phyloP scores from a whole-genome alignment of 2,888 invertebrate genomes.

The Euplagia quadripunctaria region DNA sequence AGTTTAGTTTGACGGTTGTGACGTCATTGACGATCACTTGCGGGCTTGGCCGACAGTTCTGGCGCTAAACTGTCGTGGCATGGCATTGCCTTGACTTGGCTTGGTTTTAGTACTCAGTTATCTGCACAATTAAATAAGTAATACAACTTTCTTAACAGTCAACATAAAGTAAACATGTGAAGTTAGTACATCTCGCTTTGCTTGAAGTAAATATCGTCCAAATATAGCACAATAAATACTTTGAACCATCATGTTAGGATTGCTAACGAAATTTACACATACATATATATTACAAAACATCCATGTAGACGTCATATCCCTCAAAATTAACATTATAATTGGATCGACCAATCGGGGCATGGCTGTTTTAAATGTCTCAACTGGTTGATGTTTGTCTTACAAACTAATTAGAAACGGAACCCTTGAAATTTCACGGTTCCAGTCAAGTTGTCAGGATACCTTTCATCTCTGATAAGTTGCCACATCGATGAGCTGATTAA shows the following conservation, averaged over 20 bases:
- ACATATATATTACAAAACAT: neutral
- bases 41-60: no score
- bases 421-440: conserved; percentile 59
- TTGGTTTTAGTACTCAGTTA: neutral
- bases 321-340: conserved; percentile 58
- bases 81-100: no score
- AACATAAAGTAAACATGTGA: no score
- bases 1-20: no score
- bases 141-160: no score
- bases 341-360: conserved; percentile 58
- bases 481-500: conserved; percentile 26
- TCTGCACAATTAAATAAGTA: neutral
- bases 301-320: conserved; percentile 16
- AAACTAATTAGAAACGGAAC: conserved; percentile 62
- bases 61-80: no score
- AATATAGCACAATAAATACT: neutral
- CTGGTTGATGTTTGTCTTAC: conserved; percentile 62
- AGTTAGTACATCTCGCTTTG: neutral
- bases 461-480: conserved; percentile 31
- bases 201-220: neutral
- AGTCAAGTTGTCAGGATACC: conserved; percentile 20
- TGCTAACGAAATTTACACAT: neutral
- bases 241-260: neutral
- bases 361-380: conserved; percentile 57
- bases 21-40: no score